These are phyloP conservation scores for Melitaea cinxia DNA, from an alignment of 1,140 invertebrate genomes.

Conservation along the genomic window DNA sequence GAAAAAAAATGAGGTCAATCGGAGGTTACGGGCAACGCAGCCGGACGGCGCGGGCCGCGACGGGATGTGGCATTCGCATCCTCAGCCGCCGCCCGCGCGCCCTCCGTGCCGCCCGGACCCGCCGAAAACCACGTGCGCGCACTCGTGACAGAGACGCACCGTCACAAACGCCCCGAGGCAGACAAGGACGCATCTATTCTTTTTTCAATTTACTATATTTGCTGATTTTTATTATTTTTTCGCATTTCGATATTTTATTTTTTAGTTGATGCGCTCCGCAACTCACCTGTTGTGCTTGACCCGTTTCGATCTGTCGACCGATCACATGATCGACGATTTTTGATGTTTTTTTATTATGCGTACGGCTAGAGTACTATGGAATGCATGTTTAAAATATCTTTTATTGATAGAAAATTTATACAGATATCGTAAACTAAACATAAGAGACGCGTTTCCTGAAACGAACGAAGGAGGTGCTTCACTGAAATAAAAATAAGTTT, in stretches of 20 bases:
- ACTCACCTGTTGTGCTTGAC: constrained; percentile 81
- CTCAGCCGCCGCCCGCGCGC: constrained; percentile 45
- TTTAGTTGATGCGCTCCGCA: constrained; percentile 80
- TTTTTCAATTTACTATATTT: constrained; percentile 81
- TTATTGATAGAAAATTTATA: not conserved
- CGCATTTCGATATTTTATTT: constrained; percentile 82
- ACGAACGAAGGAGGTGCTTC: no score
- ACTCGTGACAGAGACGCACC: constrained; percentile 61
- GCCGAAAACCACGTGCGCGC: constrained; percentile 74
- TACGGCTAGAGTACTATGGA: constrained; percentile 13
- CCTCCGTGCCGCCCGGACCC: constrained; percentile 47
- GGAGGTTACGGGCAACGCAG: constrained; percentile 81
- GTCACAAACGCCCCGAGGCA: constrained; percentile 28
- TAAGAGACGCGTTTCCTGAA: not conserved
- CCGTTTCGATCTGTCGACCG: constrained; percentile 76
- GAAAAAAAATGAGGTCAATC: constrained; percentile 81
- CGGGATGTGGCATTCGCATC: constrained; percentile 67
- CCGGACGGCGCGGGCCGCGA: constrained; percentile 77
- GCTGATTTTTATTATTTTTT: constrained; percentile 81
- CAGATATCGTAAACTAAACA: not conserved
- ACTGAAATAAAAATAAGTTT: no score
- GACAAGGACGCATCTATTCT: constrained; percentile 65
- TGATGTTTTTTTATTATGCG: constrained; percentile 58
- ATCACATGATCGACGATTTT: constrained; percentile 78
- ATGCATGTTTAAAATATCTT: not conserved